phyloP scores from a whole-genome alignment of 2,113 vertebrate genomes.

The Fulmarus glacialis region DNA sequence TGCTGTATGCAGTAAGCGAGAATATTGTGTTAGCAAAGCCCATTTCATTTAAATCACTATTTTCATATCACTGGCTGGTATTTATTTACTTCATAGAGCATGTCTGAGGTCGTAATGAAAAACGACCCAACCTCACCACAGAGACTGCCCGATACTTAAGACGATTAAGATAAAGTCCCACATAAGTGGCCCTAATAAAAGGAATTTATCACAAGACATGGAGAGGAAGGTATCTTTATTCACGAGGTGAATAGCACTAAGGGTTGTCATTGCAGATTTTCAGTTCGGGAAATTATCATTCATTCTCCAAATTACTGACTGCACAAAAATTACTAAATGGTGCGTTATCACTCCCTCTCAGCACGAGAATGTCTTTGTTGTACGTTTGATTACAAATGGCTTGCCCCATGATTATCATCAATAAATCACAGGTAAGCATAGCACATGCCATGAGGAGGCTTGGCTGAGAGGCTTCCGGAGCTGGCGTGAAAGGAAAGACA shows the following conservation, averaged over 20 bases:
- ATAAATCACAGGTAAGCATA: slow-evolving; percentile 82
- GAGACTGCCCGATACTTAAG: slow-evolving; percentile 73
- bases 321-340: slow-evolving; percentile 84
- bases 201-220: slow-evolving; percentile 83
- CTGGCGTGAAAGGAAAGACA: slow-evolving; percentile 33
- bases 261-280: slow-evolving; percentile 77
- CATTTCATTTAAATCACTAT: slow-evolving; percentile 26
- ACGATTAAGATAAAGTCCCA: slow-evolving; percentile 83
- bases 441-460: slow-evolving; percentile 35
- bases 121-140: slow-evolving; percentile 60
- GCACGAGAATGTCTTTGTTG: slow-evolving; percentile 78
- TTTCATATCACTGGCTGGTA: slow-evolving; percentile 27
- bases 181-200: slow-evolving; percentile 83
- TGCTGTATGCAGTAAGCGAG: neutral
- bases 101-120: slow-evolving; percentile 72
- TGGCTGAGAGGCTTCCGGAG: slow-evolving; percentile 34
- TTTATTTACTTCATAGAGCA: slow-evolving; percentile 72
- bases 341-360: slow-evolving; percentile 84
- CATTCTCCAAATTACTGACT: slow-evolving; percentile 82
- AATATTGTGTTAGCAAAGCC: slow-evolving; percentile 3
- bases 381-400: slow-evolving; percentile 81
- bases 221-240: slow-evolving; percentile 80
- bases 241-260: slow-evolving; percentile 75
- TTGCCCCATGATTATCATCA: slow-evolving; percentile 75
- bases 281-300: slow-evolving; percentile 82